Conservation (phyloP, 2,113 vertebrate genomes). For the Mohoua ochrocephala region DNA sequence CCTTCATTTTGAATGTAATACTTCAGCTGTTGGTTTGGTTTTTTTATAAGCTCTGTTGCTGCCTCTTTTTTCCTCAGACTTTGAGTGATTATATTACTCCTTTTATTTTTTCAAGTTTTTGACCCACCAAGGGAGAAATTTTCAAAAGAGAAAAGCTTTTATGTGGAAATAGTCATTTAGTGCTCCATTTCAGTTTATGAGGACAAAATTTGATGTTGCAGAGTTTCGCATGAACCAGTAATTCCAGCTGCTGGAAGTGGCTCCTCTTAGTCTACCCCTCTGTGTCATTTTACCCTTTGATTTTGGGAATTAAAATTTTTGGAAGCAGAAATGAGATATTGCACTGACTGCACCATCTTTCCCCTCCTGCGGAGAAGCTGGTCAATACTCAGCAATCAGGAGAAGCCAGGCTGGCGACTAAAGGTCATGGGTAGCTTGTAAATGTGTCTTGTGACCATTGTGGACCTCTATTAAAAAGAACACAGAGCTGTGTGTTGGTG, state of each 20-base stretch:
- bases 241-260: background rate
- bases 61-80: background rate
- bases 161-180: background rate
- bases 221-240: background rate
- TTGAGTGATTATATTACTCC: background rate
- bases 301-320: background rate
- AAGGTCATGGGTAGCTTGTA: background rate
- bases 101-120: background rate
- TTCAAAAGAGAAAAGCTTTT: background rate
- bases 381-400: background rate
- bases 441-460: background rate
- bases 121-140: background rate
- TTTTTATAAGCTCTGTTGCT: background rate
- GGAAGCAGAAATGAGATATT: background rate
- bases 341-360: background rate
- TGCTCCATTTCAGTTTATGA: background rate
- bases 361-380: background rate
- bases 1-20: background rate
- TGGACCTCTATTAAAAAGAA: background rate
- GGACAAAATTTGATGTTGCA: background rate
- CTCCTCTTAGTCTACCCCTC: background rate
- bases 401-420: background rate
- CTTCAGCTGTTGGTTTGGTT: background rate
- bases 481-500: background rate
- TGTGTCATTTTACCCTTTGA: background rate